Evolutionary conservation across 2,797 vertebrate genomes (phyloP), one percentile per base, ranked within the genome.

Genomic region (Anniella stebbinsi): DNA sequence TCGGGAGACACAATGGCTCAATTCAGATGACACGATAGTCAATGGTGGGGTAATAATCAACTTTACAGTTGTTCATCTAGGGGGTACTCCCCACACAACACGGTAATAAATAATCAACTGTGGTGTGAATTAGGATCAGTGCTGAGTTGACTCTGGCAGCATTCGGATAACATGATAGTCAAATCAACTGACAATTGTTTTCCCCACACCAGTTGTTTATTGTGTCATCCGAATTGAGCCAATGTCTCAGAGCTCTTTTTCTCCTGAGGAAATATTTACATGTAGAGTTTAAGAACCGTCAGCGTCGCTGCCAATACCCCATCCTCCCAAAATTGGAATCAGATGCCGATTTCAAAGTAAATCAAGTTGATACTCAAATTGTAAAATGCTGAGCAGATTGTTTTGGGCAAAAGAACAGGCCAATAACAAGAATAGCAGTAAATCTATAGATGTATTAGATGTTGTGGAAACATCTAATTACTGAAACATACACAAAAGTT

Each of bases 381-480:
- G 45, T 48, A 88, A 88, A 91, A 91, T 86, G 69, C 83, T 89
- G 84, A 91, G n/a, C 66, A 30, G 73, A 38, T 69, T 77, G 73
- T 91, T 87, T 78, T 45, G 36, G 63, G 66, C 80, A 78, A 67
- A 41, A 77, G 48, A 77, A 83, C 63, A 84, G 72, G n/a, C 86
- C 80, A 57, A 78, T 90, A 84, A 69, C 48, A 84, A 87, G 66
- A 13, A 84, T 10, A 84, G 48, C 86, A 87, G 80, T 84, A 84
- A 87, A 90, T 90, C 86, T 36, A 87, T 90, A 83, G 48, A 90
- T 77, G 60, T 83, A 90, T 83, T 87, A 84, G 80, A 87, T 90
- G 89, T 84, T 87, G 86, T 87, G 86, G 89, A 90, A 90, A 77
- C 66, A 77, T 82, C 70, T 83, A 83, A 91, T 91, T 91, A 91